These are phyloP conservation scores for Macrobrachium rosenbergii DNA, from an alignment of 1,140 invertebrate species.

Conservation along the genomic window DNA sequence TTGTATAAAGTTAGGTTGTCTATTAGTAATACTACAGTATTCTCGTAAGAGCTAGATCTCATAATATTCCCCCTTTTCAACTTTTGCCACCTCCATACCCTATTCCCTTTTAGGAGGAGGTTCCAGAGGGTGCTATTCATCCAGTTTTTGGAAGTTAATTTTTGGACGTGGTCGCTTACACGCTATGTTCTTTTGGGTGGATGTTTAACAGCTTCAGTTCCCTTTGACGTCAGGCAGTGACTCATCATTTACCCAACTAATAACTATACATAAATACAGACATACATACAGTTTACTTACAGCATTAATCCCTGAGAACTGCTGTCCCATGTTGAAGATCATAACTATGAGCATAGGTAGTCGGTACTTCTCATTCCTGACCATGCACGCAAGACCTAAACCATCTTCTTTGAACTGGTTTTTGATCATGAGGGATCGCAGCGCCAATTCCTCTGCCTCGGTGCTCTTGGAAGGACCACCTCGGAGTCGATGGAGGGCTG, in stretches of 20 bases:
- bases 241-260: background rate
- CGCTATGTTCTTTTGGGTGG: too few species aligned
- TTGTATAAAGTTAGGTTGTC: background rate
- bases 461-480: slow-evolving; percentile 8
- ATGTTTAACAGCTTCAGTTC: too few species aligned
- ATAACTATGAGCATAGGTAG: slow-evolving; percentile 5
- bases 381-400: background rate
- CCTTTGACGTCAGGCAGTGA: too few species aligned
- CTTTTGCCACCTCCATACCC: too few species aligned
- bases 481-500: slow-evolving; percentile 26
- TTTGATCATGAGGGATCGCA: background rate
- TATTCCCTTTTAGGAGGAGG: too few species aligned
- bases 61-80: too few species aligned
- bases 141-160: too few species aligned
- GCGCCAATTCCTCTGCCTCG: slow-evolving; percentile 33
- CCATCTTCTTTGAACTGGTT: background rate
- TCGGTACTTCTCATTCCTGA: background rate
- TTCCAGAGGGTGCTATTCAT: too few species aligned
- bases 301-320: slow-evolving; percentile 53
- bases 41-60: too few species aligned
- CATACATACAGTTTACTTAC: slow-evolving; percentile 16
- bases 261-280: background rate
- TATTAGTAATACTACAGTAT: background rate
- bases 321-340: slow-evolving; percentile 37
- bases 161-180: too few species aligned